Conservation (phyloP, 1,140 invertebrate genomes). For the Diorhabda carinulata region DNA sequence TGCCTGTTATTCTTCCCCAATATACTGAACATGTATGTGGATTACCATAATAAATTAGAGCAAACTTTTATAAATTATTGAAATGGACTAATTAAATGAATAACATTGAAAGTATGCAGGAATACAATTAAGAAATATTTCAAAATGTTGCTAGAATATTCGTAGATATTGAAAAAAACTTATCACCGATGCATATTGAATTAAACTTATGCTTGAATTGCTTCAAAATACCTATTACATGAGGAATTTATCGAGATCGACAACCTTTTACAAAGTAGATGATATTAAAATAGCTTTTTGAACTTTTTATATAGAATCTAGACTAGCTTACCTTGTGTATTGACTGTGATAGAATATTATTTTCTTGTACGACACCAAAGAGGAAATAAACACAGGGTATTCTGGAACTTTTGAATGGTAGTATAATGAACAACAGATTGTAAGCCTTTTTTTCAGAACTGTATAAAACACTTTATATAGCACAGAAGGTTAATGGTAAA, state of each 20-base stretch:
- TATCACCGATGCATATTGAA: slow-evolving; percentile 2
- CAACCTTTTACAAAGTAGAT: slow-evolving; percentile 12
- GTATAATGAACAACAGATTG: too few relatives aligned
- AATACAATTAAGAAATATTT: too few relatives aligned
- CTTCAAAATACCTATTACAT: background rate
- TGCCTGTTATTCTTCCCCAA: too few relatives aligned
- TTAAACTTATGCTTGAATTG: background rate
- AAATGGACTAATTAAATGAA: too few relatives aligned
- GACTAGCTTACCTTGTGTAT: slow-evolving; percentile 6
- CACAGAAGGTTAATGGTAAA: too few relatives aligned
- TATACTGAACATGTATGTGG: too few relatives aligned
- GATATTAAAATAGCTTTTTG: slow-evolving; percentile 2
- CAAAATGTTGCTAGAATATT: background rate
- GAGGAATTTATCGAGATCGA: slow-evolving; percentile 2
- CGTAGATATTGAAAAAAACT: background rate
- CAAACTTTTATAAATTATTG: too few relatives aligned
- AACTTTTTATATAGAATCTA: slow-evolving; percentile 6
- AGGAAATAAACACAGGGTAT: background rate
- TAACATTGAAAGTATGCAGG: too few relatives aligned
- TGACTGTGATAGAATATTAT: slow-evolving; percentile 16
- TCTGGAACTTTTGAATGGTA: too few relatives aligned
- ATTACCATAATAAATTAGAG: too few relatives aligned
- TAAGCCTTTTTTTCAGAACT: too few relatives aligned
- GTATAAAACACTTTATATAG: too few relatives aligned
- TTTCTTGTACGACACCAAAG: slow-evolving; percentile 2